Percentiles rank a stretch among this genome's conserved stretches.
These are phyloP conservation scores for Oenanthe melanoleuca DNA, from an alignment of 2,113 vertebrate genomes.

Conservation along the genomic window DNA sequence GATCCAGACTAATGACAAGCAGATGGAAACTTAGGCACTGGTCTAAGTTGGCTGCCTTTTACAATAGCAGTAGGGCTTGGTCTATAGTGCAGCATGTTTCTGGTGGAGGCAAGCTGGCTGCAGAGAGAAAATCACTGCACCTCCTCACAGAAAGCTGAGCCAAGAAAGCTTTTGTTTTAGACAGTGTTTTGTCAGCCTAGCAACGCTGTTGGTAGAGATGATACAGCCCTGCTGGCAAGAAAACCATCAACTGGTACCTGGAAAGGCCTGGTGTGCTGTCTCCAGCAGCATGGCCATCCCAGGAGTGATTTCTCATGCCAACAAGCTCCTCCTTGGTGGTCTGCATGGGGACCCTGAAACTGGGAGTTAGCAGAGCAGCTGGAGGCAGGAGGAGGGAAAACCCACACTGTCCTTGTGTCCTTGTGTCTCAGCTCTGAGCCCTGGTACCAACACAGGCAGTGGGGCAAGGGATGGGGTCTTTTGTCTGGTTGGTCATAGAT, in stretches of 20 bases:
- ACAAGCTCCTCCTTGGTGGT: background rate
- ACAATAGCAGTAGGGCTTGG: background rate
- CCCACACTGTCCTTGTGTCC: background rate
- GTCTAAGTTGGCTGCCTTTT: conserved; percentile 20
- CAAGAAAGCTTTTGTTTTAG: conserved; percentile 19
- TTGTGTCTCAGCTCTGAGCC: background rate
- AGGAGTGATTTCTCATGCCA: background rate
- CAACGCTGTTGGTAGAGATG: background rate
- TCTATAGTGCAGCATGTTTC: background rate
- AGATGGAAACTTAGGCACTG: conserved; percentile 40
- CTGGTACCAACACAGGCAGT: background rate
- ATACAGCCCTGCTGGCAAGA: background rate
- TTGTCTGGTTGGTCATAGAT: background rate
- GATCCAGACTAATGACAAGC: conserved; percentile 35
- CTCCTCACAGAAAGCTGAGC: background rate
- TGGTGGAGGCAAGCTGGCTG: conserved; percentile 19
- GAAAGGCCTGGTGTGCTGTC: background rate
- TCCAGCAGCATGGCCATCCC: background rate
- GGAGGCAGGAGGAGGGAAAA: background rate
- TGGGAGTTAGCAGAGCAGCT: background rate
- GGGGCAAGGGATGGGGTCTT: background rate
- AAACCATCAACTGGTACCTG: background rate
- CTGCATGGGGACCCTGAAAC: background rate
- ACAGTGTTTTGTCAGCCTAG: conserved; percentile 36
- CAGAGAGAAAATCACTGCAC: background rate